phyloP scores from a whole-genome alignment of 2,797 vertebrate genomes.

The Protonibea diacanthus region DNA sequence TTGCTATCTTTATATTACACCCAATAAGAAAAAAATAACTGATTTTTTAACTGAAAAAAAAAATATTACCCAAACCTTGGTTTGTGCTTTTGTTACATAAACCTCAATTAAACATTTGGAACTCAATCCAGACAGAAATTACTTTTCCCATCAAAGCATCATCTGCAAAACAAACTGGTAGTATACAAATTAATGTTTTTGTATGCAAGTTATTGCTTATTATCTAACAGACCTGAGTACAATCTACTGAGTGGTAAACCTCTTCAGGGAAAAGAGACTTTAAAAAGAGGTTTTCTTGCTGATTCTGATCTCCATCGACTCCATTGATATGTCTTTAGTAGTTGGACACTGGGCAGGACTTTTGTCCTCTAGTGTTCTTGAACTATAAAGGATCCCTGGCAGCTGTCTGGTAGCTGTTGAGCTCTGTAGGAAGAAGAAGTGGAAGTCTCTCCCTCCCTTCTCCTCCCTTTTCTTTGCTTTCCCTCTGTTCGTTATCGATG shows the following conservation, averaged over 20 bases:
- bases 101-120: neutral
- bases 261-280: neutral
- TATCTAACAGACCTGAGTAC: too few species aligned
- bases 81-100: neutral
- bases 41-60: neutral
- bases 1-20: too few species aligned
- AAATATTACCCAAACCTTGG: neutral
- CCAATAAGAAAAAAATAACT: too few species aligned
- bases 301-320: conserved; percentile 11
- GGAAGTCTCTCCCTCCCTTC: conserved; percentile 11
- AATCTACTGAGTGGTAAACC: neutral
- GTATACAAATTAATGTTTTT: neutral
- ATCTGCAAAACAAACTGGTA: neutral
- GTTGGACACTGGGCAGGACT: conserved; percentile 3
- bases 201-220: neutral
- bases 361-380: neutral
- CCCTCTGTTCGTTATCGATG: conserved; percentile 49
- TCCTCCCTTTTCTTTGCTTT: conserved; percentile 17
- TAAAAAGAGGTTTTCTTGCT: neutral
- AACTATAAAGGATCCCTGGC: conserved; percentile 28
- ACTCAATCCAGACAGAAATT: neutral
- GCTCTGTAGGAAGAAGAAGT: conserved; percentile 24
- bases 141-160: neutral
- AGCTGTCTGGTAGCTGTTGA: conserved; percentile 31
- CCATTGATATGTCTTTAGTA: neutral